Percentiles rank a stretch among this genome's conserved stretches.
phyloP scores from a whole-genome alignment of 2,888 invertebrate genomes.

The Epsilonema sp. region DNA sequence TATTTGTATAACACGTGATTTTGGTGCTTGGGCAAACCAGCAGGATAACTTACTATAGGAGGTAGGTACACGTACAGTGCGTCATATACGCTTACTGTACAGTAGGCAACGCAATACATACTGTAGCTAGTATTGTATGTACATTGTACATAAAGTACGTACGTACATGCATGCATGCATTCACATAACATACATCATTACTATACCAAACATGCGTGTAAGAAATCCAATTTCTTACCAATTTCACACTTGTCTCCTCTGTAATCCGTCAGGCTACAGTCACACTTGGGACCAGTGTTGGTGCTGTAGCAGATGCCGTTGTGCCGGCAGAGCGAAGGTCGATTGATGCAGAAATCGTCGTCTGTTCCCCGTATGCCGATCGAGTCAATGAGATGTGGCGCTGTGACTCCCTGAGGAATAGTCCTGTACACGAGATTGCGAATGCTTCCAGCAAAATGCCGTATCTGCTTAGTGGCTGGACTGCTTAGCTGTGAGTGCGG shows the following conservation, averaged over 20 bases:
- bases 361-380: conserved; percentile 33
- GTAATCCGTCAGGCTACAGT: conserved; percentile 75
- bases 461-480: conserved; percentile 22
- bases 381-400: conserved; percentile 52
- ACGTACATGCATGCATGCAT: too few relatives aligned
- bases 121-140: too few relatives aligned
- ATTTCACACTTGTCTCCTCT: conserved; percentile 83
- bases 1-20: too few relatives aligned
- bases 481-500: conserved; percentile 19
- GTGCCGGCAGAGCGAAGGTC: conserved; percentile 73
- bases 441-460: conserved; percentile 46
- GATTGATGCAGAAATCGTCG: conserved; percentile 48
- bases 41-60: too few relatives aligned
- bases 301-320: conserved; percentile 87
- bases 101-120: too few relatives aligned
- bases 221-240: conserved; percentile 42
- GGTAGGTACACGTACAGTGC: too few relatives aligned
- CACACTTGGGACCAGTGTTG: conserved; percentile 79
- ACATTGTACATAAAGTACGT: too few relatives aligned
- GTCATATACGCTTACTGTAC: too few relatives aligned
- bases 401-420: conserved; percentile 53
- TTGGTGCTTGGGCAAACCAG: too few relatives aligned
- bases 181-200: too few relatives aligned
- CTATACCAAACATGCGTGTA: too few relatives aligned
- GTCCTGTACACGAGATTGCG: conserved; percentile 59